Percentiles rank a stretch among this genome's conserved stretches.
Conservation (phyloP, 1,140 invertebrate genomes). For the Arctopsyche grandis region DNA sequence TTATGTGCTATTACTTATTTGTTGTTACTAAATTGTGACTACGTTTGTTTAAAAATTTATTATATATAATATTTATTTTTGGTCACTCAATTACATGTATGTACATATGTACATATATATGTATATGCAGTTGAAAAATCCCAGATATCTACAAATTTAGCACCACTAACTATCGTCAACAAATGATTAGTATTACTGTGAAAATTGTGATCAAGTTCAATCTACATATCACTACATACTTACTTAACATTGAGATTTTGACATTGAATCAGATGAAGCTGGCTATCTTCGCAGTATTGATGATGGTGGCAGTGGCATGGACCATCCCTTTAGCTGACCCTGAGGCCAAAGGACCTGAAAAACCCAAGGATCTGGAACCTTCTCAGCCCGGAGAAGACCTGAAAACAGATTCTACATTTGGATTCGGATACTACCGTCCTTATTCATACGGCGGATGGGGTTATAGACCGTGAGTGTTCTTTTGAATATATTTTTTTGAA, state of each 20-base stretch:
- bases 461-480: neutral
- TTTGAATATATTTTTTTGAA: neutral
- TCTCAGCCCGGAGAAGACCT: conserved; percentile 21
- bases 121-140: too few relatives aligned
- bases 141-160: neutral
- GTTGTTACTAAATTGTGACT: too few relatives aligned
- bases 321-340: conserved; percentile 10
- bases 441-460: neutral
- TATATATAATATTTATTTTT: too few relatives aligned
- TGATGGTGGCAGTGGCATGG: conserved; percentile 21
- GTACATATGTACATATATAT: too few relatives aligned
- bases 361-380: conserved; percentile 10
- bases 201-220: too few relatives aligned
- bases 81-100: too few relatives aligned
- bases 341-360: neutral
- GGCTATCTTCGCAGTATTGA: conserved; percentile 20
- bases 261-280: conserved; percentile 30
- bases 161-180: neutral
- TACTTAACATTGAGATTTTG: neutral
- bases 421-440: conserved; percentile 13
- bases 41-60: too few relatives aligned
- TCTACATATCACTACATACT: too few relatives aligned
- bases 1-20: too few relatives aligned
- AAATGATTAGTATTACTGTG: neutral
- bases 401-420: conserved; percentile 29